phyloP scores from a whole-genome alignment of 1,140 invertebrate species.

The Heterodera schachtii region DNA sequence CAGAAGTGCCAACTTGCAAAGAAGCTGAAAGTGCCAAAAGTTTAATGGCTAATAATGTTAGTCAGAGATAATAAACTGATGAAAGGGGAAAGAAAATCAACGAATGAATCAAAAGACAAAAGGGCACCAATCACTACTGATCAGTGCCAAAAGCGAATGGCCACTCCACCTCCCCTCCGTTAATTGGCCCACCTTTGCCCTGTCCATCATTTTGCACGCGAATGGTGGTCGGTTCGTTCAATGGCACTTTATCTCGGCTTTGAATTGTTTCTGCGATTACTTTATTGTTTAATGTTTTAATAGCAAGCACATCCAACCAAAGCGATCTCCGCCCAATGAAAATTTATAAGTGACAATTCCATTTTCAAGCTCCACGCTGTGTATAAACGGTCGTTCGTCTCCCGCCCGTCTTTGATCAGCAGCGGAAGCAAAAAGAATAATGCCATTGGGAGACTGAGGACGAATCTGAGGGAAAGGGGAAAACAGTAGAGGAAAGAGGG shows the following conservation, averaged over 20 bases:
- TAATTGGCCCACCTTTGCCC: slow-evolving; percentile 1
- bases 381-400: background rate
- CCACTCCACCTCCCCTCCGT: background rate
- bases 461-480: background rate
- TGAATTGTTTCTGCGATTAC: background rate
- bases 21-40: background rate
- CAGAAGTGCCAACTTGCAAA: slow-evolving; percentile 8
- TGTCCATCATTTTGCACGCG: slow-evolving; percentile 16
- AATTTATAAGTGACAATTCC: slow-evolving; percentile 18
- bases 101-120: too few relatives aligned
- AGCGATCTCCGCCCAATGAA: slow-evolving; percentile 6
- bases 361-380: slow-evolving; percentile 18
- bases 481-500: too few relatives aligned
- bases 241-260: slow-evolving; percentile 6
- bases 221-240: slow-evolving; percentile 10
- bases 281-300: background rate
- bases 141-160: background rate
- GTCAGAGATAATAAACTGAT: background rate
- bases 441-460: slow-evolving; percentile 18
- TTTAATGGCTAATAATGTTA: background rate
- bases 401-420: background rate
- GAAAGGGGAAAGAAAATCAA: background rate
- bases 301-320: slow-evolving; percentile 8
- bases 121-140: too few relatives aligned
- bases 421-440: slow-evolving; percentile 11